These are phyloP conservation scores for Acomys russatus DNA, from an alignment of 2,797 vertebrate genomes.

Conservation along the genomic window DNA sequence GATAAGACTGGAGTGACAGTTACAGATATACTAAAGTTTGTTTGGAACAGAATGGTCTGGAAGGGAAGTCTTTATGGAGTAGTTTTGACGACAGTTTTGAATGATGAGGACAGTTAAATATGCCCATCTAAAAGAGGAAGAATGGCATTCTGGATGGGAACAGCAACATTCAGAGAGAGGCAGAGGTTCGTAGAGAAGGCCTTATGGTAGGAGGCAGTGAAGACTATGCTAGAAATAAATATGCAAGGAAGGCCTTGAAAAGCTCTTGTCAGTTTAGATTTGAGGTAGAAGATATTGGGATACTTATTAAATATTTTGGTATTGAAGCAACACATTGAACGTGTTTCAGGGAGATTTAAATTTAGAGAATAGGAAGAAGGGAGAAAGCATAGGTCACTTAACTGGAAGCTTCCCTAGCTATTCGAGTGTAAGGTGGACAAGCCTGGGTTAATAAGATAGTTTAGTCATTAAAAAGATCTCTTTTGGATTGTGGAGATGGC, in stretches of 20 bases:
- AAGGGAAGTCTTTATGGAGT: constrained; percentile 38
- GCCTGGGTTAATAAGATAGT: constrained; percentile 32
- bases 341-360: constrained; percentile 15
- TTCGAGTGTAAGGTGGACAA: constrained; percentile 19
- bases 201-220: not conserved
- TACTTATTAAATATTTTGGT: constrained; percentile 55
- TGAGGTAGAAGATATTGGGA: constrained; percentile 1
- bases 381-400: not conserved
- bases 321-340: constrained; percentile 31
- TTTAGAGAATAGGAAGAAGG: constrained; percentile 28
- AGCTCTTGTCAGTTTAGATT: constrained; percentile 36
- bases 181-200: not conserved
- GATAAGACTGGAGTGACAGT: constrained; percentile 21
- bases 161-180: not conserved
- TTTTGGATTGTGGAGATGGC: constrained; percentile 6
- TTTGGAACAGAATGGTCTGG: constrained; percentile 30
- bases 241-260: constrained; percentile 10
- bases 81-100: constrained; percentile 59
- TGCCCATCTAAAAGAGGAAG: not conserved
- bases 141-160: not conserved
- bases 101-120: constrained; percentile 52
- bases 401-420: constrained; percentile 14
- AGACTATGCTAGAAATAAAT: constrained; percentile 33
- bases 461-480: constrained; percentile 38
- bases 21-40: not conserved